Percentiles rank a stretch among this genome's conserved stretches.
phyloP scores from a whole-genome alignment of 1,140 invertebrate genomes.

The Ctenoplectra terminalis region DNA sequence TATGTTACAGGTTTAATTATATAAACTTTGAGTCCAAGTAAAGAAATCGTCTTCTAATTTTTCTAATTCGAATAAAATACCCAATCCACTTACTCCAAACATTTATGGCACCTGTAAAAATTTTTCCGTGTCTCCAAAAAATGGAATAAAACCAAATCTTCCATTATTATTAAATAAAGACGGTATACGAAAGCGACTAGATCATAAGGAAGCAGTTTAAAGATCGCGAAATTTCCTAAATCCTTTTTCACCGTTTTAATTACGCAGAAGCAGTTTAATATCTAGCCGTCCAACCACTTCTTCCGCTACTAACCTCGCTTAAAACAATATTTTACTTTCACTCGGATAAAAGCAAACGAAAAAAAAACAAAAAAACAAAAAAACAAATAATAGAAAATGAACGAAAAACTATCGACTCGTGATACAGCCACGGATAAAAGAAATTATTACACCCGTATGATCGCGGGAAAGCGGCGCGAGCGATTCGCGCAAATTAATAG shows the following conservation, averaged over 20 bases:
- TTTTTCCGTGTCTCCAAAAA: too few relatives aligned
- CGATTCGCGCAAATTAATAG: conserved; percentile 55
- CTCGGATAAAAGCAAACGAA: neutral
- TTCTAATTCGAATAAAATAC: too few relatives aligned
- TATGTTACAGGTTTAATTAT: too few relatives aligned
- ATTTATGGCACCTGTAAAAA: too few relatives aligned
- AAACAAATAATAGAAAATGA: neutral
- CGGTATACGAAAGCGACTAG: neutral
- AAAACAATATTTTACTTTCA: conserved; percentile 6
- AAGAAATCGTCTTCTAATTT: too few relatives aligned
- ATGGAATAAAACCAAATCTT: neutral
- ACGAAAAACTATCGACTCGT: neutral
- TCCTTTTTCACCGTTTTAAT: neutral
- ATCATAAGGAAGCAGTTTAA: too few relatives aligned
- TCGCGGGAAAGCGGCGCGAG: conserved; percentile 17
- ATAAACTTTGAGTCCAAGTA: too few relatives aligned
- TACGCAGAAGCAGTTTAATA: neutral
- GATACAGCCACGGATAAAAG: conserved; percentile 8
- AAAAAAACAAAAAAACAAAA: too few relatives aligned
- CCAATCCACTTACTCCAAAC: too few relatives aligned
- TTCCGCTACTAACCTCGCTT: neutral
- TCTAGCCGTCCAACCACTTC: neutral
- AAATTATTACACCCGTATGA: conserved; percentile 8
- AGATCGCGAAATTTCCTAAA: conserved; percentile 1
- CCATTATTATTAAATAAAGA: neutral